Conservation (phyloP, 2,888 invertebrate genomes). For the Andrena haemorrhoa region DNA sequence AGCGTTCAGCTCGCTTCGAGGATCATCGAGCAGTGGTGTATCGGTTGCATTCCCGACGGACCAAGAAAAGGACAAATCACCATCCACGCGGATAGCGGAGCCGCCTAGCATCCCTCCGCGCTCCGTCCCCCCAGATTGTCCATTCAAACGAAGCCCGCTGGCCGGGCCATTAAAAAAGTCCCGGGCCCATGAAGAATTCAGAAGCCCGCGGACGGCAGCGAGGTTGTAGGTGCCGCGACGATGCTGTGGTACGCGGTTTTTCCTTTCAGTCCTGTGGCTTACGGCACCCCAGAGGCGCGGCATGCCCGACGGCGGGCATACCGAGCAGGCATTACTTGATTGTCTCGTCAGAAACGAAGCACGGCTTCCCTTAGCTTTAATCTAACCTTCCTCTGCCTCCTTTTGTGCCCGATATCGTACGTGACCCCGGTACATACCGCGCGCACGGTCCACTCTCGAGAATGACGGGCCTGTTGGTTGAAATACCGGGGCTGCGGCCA, state of each 20-base stretch:
- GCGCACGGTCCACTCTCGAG: constrained; percentile 48
- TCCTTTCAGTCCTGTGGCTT: constrained; percentile 72
- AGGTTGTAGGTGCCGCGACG: constrained; percentile 51
- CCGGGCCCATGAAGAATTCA: constrained; percentile 70
- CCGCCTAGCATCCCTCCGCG: constrained; percentile 4
- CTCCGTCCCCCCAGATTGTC: constrained; percentile 19
- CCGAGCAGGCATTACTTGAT: constrained; percentile 84
- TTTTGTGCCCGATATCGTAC: constrained; percentile 49
- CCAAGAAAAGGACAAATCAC: constrained; percentile 19
- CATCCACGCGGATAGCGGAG: background rate
- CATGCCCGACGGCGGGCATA: constrained; percentile 76
- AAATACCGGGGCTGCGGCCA: constrained; percentile 56
- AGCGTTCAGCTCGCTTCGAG: background rate
- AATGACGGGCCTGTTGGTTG: constrained; percentile 71
- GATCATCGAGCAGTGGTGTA: background rate
- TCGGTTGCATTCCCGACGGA: constrained; percentile 18
- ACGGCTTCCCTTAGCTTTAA: constrained; percentile 31
- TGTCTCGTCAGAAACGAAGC: constrained; percentile 75
- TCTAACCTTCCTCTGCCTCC: constrained; percentile 39
- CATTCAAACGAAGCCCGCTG: constrained; percentile 17
- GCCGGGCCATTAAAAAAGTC: constrained; percentile 46
- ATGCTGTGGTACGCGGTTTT: constrained; percentile 58
- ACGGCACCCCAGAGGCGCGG: constrained; percentile 81
- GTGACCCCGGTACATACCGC: constrained; percentile 44
- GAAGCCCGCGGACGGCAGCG: constrained; percentile 31